Conservation (phyloP, 2,888 invertebrate genomes). For the Heliconius erato region DNA sequence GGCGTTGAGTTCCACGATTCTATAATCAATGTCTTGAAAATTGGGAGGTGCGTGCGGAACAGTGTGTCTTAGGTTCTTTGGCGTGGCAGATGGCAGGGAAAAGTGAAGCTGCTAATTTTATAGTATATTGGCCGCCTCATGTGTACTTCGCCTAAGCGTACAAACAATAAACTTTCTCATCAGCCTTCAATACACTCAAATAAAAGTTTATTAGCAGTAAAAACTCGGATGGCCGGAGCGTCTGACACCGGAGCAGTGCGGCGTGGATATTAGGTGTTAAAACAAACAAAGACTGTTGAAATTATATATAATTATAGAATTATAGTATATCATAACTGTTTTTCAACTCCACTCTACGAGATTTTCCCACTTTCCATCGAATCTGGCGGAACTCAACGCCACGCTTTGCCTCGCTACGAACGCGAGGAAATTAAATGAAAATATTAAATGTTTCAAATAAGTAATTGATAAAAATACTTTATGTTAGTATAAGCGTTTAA, state of each 20-base stretch:
- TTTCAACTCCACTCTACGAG: too few relatives aligned
- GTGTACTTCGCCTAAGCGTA: slow-evolving; percentile 36
- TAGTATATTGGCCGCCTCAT: neutral
- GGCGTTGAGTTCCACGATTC: too few relatives aligned
- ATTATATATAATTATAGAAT: neutral
- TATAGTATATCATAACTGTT: neutral
- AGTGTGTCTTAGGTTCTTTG: too few relatives aligned
- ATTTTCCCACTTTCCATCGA: neutral
- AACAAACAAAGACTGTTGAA: neutral
- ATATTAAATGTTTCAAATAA: neutral
- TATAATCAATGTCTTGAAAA: too few relatives aligned
- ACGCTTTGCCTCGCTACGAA: neutral
- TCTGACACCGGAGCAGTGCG: slow-evolving; percentile 13
- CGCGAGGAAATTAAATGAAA: neutral
- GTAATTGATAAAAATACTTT: neutral
- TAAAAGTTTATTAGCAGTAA: slow-evolving; percentile 70
- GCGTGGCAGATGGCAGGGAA: too few relatives aligned
- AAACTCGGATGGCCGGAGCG: slow-evolving; percentile 32
- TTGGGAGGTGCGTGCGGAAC: too few relatives aligned
- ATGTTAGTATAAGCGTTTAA: too few relatives aligned
- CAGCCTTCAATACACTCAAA: slow-evolving; percentile 63
- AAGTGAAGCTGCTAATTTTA: too few relatives aligned
- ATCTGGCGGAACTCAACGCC: neutral
- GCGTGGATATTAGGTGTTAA: neutral
- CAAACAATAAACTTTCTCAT: slow-evolving; percentile 65